Evolutionary conservation across 64 coral and sea anemone genomes (phyloP), one percentile per base, ranked within the genome.

Genomic region (Exaiptasia diaphana): DNA sequence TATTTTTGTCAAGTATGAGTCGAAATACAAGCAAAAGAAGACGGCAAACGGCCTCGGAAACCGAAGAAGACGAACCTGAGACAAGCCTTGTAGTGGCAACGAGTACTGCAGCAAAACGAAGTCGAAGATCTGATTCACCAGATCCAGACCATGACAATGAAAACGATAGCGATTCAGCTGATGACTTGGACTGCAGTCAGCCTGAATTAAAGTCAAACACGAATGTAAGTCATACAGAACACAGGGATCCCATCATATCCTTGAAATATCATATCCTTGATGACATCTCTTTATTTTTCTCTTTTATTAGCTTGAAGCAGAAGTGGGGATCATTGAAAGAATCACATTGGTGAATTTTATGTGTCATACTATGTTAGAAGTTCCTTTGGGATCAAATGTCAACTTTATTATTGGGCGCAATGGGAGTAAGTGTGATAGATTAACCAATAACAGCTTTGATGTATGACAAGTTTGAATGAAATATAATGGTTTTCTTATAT

Each of bases 321-420:
- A 97, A 60, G 80, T 84, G 76, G 94, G 94, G 8, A 92, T 97
- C 41, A 88, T 97, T 68, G 94, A 97, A 57, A 91, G 92, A 59
- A 81, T 97, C 12, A 92, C 89, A 2, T 65, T 97, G 15, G 83
- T 88, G 17, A 97, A 97, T 42, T 97, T 97, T 32, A 97, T 97
- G 94, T 97, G 94, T 29, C 94, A 92, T 50, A 88, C 94, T 3
- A 91, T 92, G 90, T 49, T 97, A 0, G 79, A 87, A 85, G 94
- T 97, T 0, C 83, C 83, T 21, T 50, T 97, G 17, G 89, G 83
- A 15, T 32, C 94, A 31, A 97, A 92, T 80, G 89, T 92, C 0
- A 97, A 97, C 65, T 97, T 97, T 70, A 80, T 97, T 38, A 97
- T 97, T 84, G 94, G 94, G 10, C 53, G 85, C 25, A 97, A 97